Conservation (phyloP, 2,888 invertebrate genomes). For the Microctonus brassicae region DNA sequence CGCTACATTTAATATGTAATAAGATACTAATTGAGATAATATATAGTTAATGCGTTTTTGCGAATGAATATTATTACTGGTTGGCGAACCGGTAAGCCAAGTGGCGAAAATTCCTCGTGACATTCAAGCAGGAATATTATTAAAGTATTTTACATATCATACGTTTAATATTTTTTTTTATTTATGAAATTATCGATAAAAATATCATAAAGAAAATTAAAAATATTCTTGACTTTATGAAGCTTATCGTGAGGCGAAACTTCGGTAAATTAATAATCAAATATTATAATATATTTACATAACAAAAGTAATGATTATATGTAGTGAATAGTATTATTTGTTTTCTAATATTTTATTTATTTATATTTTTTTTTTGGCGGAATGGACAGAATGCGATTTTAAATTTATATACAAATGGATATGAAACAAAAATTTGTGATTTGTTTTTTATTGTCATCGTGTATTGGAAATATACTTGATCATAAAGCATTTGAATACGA, state of each 20-base stretch:
- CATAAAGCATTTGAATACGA: background rate
- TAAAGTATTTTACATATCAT: background rate
- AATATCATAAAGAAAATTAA: background rate
- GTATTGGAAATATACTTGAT: background rate
- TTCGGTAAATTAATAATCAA: background rate
- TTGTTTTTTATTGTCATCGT: background rate
- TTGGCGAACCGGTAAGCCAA: background rate
- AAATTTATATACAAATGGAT: background rate
- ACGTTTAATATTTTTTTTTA: background rate
- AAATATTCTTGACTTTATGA: background rate
- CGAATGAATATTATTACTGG: background rate
- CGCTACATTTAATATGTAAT: background rate
- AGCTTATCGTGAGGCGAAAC: background rate
- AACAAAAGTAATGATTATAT: no score
- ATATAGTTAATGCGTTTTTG: background rate
- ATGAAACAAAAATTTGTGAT: background rate
- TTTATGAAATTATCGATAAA: background rate
- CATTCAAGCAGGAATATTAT: background rate
- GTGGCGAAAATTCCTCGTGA: background rate
- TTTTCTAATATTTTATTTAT: no score
- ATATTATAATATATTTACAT: no score
- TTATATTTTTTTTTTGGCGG: background rate
- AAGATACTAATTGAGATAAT: constrained; percentile 1
- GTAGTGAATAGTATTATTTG: no score
- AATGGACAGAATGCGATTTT: background rate